Base-by-base conservation (phyloP, 1,140 invertebrate genomes). In the Zaprionus ghesquierei region DNA sequence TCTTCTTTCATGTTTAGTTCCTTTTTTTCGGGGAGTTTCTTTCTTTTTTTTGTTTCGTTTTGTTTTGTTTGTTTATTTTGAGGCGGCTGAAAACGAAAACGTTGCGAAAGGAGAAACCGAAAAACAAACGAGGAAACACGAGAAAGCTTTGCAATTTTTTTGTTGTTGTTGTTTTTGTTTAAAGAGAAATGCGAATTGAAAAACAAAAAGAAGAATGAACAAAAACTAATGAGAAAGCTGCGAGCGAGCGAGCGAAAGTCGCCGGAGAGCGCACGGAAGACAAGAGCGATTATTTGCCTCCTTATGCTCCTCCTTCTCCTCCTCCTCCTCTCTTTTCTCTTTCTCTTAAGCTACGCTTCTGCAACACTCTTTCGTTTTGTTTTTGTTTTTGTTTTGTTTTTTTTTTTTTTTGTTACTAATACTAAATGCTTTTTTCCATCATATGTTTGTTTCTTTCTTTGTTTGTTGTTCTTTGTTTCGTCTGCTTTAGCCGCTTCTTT, bases 161-260 rank as follows among this genome's bases (percentile, higher is more conserved):
- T 41, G 15, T 41, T 29, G n/a, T n/a, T n/a, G n/a, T n/a, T n/a
- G n/a, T 33, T 49, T 38, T 41, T 41, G n/a, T 41, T 15, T 18
- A 15, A 46, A 54, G 41, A 62, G 31, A 74, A 74, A 74, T 54
- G 64, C 56, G 50, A 56, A n/a, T n/a, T n/a, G n/a, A n/a, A n/a
- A n/a, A n/a, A n/a, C n/a, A n/a, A n/a, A n/a, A n/a, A n/a, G n/a
- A n/a, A n/a, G n/a, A 61, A 51, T 41, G 33, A 33, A 49, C 18
- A 44, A 56, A 62, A 74, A 69, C 55, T 27, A 69, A 69, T 51
- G 58, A 41, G 56, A 69, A 74, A 74, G 71, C 64, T 61, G 58
- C 71, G 64, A 73, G 54, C 33, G 27, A 29, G 27, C 27, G 35
- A 38, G 68, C 68, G 68, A 70, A 69, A 69, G 60, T 50, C 54